Evolutionary conservation across 1,140 invertebrate genomes (phyloP).

Genomic region (Bombus turneri): DNA sequence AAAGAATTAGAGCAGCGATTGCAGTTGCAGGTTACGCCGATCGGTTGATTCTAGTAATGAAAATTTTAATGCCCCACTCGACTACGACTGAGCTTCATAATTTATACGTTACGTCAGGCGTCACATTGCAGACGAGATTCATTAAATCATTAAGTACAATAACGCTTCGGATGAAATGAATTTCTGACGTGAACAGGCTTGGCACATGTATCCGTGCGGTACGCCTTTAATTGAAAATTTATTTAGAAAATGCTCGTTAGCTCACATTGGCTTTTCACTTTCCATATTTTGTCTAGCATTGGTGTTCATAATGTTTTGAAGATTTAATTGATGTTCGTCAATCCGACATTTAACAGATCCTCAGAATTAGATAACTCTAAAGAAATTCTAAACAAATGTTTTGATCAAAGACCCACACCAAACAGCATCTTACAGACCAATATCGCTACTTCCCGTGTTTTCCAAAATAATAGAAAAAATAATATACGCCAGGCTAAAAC

Average conservation of each 20-base stretch:
- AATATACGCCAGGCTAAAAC: no score
- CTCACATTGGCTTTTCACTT: neutral
- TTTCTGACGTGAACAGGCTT: conserved; percentile 53
- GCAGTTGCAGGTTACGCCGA: neutral
- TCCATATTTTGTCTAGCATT: neutral
- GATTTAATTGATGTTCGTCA: neutral
- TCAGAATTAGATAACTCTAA: neutral
- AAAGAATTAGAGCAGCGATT: neutral
- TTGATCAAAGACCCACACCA: no score
- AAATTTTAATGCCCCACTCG: conserved; percentile 38
- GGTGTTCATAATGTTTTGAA: neutral
- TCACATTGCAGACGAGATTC: conserved; percentile 52
- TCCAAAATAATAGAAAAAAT: no score
- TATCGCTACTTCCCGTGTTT: no score
- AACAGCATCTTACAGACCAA: no score
- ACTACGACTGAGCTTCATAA: conserved; percentile 32
- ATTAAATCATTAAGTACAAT: conserved; percentile 68
- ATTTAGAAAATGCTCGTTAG: conserved; percentile 3
- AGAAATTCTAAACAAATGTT: no score
- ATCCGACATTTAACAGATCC: neutral
- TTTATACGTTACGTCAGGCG: conserved; percentile 37
- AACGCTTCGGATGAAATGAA: conserved; percentile 61
- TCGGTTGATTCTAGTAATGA: conserved; percentile 55
- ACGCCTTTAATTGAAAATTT: conserved; percentile 46
- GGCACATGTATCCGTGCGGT: neutral